These are phyloP conservation scores for Apamea crenata DNA, from an alignment of 2,888 invertebrate species.

Conservation along the genomic window DNA sequence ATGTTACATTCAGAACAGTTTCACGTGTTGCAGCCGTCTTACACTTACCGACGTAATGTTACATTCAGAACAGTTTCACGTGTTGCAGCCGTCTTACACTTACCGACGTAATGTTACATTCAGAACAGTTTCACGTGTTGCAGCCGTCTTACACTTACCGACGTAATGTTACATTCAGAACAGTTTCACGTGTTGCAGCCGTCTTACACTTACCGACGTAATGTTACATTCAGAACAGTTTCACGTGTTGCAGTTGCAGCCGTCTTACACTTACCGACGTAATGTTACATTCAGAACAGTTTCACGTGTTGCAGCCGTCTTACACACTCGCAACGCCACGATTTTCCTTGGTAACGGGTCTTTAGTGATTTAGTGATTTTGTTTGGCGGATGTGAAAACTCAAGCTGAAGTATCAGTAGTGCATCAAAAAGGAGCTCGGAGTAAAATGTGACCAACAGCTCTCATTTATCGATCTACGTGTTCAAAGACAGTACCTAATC, in stretches of 20 bases:
- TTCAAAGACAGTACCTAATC: background rate
- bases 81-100: background rate
- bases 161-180: constrained; percentile 20
- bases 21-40: constrained; percentile 7
- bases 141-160: constrained; percentile 1
- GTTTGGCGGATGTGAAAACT: no score
- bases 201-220: constrained; percentile 5
- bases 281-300: constrained; percentile 19
- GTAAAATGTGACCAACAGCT: background rate
- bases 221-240: constrained; percentile 21
- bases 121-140: constrained; percentile 1
- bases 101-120: constrained; percentile 27
- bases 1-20: constrained; percentile 21
- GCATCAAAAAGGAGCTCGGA: background rate
- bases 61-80: constrained; percentile 10
- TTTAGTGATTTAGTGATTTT: background rate
- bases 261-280: constrained; percentile 5
- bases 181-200: constrained; percentile 9
- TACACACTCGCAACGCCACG: background rate
- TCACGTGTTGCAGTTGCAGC: constrained; percentile 7
- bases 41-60: constrained; percentile 24
- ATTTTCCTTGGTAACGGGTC: background rate
- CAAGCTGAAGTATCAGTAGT: background rate
- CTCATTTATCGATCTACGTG: background rate
- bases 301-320: constrained; percentile 4